Percentiles rank a stretch among this genome's conserved stretches.
Evolutionary conservation across 1,140 invertebrate genomes (phyloP).

Genomic region (Belonocnema kinseyi): DNA sequence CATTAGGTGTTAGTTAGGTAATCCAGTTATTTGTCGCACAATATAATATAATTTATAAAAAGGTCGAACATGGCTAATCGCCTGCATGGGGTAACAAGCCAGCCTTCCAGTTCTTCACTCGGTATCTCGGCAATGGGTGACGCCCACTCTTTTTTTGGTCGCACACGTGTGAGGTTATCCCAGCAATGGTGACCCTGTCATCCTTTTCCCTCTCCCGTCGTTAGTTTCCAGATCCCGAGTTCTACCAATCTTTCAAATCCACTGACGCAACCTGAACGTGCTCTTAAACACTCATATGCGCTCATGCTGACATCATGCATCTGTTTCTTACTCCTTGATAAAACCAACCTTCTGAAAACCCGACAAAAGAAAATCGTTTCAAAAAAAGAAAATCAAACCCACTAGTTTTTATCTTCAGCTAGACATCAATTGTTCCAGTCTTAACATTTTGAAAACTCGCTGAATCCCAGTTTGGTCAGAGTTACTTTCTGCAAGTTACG

Average conservation of each 20-base stretch:
- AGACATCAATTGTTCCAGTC: background rate
- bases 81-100: background rate
- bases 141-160: slow-evolving; percentile 39
- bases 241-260: slow-evolving; percentile 39
- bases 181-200: slow-evolving; percentile 18
- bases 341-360: too few relatives aligned
- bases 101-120: slow-evolving; percentile 12
- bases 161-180: slow-evolving; percentile 37
- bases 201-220: slow-evolving; percentile 1
- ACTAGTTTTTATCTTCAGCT: background rate
- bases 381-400: background rate
- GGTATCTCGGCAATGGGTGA: slow-evolving; percentile 31
- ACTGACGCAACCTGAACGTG: slow-evolving; percentile 41
- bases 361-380: background rate
- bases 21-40: too few relatives aligned
- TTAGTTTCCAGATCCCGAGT: slow-evolving; percentile 39
- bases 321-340: slow-evolving; percentile 39
- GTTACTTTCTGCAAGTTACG: background rate
- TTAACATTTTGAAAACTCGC: background rate
- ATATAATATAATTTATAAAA: background rate
- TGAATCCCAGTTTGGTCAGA: background rate
- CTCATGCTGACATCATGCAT: slow-evolving; percentile 44
- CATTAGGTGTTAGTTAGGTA: too few relatives aligned
- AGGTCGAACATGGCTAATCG: background rate
- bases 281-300: slow-evolving; percentile 41